Evolutionary conservation across 1,140 invertebrate species (phyloP), one percentile per base, ranked within the genome.

Genomic region (Anadara kagoshimensis): DNA sequence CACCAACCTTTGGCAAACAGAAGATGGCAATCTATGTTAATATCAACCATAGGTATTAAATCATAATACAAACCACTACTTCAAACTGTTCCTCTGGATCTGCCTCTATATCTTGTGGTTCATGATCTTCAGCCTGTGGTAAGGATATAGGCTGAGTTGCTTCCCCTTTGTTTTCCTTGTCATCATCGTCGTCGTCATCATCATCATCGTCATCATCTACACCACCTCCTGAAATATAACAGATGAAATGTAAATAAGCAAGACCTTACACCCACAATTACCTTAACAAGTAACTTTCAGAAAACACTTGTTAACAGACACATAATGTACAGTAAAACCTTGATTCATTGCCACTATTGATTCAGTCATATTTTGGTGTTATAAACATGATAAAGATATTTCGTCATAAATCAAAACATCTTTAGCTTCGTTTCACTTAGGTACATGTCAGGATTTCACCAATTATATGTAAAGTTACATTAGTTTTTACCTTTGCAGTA

Each of bases 51-150:
- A 51, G 49, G n/a, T n/a, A n/a, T n/a, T n/a, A n/a, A n/a, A n/a
- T 12, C n/a, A 65, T 18, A 29, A 51, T 1, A 75, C 83, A 78
- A 11, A 86, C 85, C 78, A 84, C 83, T 54, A 86, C 82, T 78
- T 86, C 85, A 78, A 81, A 86, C 14, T 79, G 73, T 47, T 87
- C 83, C 71, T 86, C 85, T 41, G 63, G 63, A 29, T 83, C 71
- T 10, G 44, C 53, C 29, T 75, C 78, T 1, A 29, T 26, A 26
- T 80, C 69, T 0, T 63, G 70, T 36, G 71, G 68, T 56, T 79
- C 78, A 18, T 43, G 57, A 10, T 24, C 69, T 7, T 63, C 49
- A n/a, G 29, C 59, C 67, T 70, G 73, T 29, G 47, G 54, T 20
- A 41, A 29, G 36, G 14, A 56, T 47, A 16, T 54, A 63, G 2